Evolutionary conservation across 2,888 invertebrate species (phyloP), one percentile per base, ranked within the genome.

Genomic region (Drosophila tripunctata): DNA sequence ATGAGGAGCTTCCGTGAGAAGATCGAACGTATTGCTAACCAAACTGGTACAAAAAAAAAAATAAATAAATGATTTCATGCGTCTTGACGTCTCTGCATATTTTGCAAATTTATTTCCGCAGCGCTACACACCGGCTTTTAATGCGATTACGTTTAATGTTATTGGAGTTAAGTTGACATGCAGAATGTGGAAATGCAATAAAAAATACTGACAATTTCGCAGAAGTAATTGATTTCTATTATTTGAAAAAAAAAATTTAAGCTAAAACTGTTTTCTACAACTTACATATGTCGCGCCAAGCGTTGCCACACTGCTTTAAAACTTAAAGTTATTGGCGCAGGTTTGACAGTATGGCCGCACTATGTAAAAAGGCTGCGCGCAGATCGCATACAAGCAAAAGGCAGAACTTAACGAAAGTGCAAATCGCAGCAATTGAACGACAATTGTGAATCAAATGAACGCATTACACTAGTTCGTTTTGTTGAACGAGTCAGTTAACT

Each of bases 1-100:
- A 84, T 84, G 84, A 80, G 77, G 51, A 33, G 88, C 88, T 83
- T 88, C 88, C 87, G 84, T 82, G 84, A 83, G 88, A 84, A 85
- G 71, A 52, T 62, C 66, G 58, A 41, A n/a, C n/a, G n/a, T n/a
- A n/a, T n/a, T n/a, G n/a, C n/a, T n/a, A n/a, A n/a, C n/a, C n/a
- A n/a, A n/a, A n/a, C n/a, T n/a, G n/a, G n/a, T n/a, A n/a, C n/a
- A n/a, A n/a, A n/a, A n/a, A n/a, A n/a, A n/a, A n/a, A n/a, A n/a
- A n/a, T n/a, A 44, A 57, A 41, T 44, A 50, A 55, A 50, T 12
- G 47, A 56, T 58, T 38, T 70, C 57, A 75, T 72, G 45, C 78
- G 50, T 47, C 67, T 69, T 75, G 83, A 85, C 68, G 75, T 67
- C 51, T 67, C 68, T n/a, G n/a, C n/a, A 68, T 79, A 76, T 64